Conservation (phyloP, 2,113 vertebrate genomes). For the Pontoporia blainvillei region DNA sequence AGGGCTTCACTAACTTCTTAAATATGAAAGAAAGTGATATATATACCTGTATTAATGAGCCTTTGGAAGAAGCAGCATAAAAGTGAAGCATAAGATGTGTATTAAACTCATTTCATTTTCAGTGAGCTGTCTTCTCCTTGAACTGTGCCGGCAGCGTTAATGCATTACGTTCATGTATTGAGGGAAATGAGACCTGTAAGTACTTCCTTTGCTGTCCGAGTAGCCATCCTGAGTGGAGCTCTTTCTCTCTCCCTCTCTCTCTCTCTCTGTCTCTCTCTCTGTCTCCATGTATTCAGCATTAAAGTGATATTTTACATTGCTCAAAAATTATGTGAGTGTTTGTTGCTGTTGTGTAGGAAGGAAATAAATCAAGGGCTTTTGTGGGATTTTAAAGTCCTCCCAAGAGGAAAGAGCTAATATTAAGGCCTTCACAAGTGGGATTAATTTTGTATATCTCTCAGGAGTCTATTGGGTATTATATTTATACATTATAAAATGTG, state of each 20-base stretch:
- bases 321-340: constrained; percentile 81
- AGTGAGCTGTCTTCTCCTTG: constrained; percentile 18
- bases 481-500: constrained; percentile 84
- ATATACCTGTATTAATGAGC: not conserved
- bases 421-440: constrained; percentile 84
- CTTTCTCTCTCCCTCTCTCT: not conserved
- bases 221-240: not conserved
- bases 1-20: not conserved
- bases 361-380: constrained; percentile 83
- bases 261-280: not conserved
- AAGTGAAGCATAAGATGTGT: not conserved
- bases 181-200: constrained; percentile 61
- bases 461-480: constrained; percentile 80
- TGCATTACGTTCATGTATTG: not conserved
- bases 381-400: constrained; percentile 85
- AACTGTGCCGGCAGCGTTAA: constrained; percentile 54
- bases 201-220: not conserved
- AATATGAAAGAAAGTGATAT: not conserved
- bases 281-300: constrained; percentile 59
- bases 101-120: constrained; percentile 18
- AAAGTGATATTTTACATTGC: constrained; percentile 78
- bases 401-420: constrained; percentile 83
- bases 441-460: constrained; percentile 83
- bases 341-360: constrained; percentile 83
- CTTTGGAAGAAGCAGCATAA: not conserved